Evolutionary conservation across 2,888 invertebrate genomes (phyloP), one percentile per base, ranked within the genome.

Genomic region (Lysandra bellargus): DNA sequence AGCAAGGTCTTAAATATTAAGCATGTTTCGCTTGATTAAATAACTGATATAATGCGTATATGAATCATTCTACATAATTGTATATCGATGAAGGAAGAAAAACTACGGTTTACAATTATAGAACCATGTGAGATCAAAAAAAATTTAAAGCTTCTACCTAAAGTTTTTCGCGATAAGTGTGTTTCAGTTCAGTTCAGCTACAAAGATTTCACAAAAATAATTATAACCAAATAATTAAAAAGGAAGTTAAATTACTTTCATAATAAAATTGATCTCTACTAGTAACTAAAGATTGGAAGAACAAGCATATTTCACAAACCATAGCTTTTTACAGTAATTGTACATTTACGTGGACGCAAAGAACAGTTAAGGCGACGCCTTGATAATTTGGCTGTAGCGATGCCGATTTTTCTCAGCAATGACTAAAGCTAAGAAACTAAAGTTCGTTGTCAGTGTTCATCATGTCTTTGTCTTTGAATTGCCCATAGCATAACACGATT

Each of bases 1-100:
- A 76, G 17, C 76, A 57, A 57, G 76, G 57, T 53, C 76, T 76
- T 76, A 53, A 76, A 57, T 57, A 76, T 76, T 49, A 53, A 14
- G 49, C 49, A 75, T 49, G 75, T 75, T 30, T 49, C 75, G 75
- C 74, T 7, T 40, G 44, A 74, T 75, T 69, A 6, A 69, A 69
- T 69, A 49, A 44, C 23, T 2, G 49, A 75, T 75, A 75, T 75
- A 49, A 49, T 49, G 75, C 23, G 12, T 14, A 76, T 57, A 76
- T 76, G 57, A 76, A 57, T 49, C 49, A 30, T 53, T 44, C 30
- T 49, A 23, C 23, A 30, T 69, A 33, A 14, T 69, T 69, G 69
- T 33, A 17, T 69, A 69, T 37, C 33, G 33, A 37, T 37, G 69
- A 37, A 37, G 33, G 17, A 69, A 33, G 37, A 69, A 69, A 69